These are phyloP conservation scores for Haemorhous mexicanus DNA, from an alignment of 2,113 vertebrate genomes.

Conservation along the genomic window DNA sequence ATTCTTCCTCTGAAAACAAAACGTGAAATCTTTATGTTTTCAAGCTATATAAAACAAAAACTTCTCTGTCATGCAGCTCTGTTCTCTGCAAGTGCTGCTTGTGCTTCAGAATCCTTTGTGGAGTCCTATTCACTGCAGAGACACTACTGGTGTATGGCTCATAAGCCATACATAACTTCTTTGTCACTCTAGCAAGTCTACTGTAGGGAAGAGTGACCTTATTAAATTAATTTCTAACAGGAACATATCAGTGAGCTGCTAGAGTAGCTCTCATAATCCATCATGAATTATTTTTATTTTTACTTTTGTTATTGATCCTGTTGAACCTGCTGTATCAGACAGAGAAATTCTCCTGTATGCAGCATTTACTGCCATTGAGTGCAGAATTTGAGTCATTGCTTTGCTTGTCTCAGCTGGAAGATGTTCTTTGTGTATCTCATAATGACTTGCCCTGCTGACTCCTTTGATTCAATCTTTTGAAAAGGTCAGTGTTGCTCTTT, in stretches of 20 bases:
- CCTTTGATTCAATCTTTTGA: neutral
- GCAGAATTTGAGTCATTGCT: neutral
- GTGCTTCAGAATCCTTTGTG: neutral
- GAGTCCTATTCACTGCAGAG: neutral
- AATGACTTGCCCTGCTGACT: neutral
- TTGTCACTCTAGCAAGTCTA: neutral
- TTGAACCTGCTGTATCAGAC: neutral
- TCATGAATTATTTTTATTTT: neutral
- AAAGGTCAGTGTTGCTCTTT: neutral
- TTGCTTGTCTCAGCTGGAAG: conserved; percentile 10
- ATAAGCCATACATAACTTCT: fast-evolving
- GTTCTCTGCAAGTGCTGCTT: neutral
- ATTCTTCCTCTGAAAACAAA: neutral
- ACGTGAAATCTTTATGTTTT: neutral
- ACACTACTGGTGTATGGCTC: fast-evolving
- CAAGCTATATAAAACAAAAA: neutral
- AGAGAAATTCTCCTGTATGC: neutral
- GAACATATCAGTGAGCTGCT: neutral
- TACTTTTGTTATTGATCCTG: neutral
- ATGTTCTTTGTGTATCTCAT: neutral
- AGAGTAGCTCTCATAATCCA: neutral
- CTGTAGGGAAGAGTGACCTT: neutral
- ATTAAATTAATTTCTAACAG: neutral
- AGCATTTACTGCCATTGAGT: neutral
- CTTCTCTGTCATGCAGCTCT: neutral